A percentile compares a stretch with the other conserved stretches of the same genome.
Conservation (phyloP, 2,113 vertebrate genomes). For the Oreochromis tanganicae region DNA sequence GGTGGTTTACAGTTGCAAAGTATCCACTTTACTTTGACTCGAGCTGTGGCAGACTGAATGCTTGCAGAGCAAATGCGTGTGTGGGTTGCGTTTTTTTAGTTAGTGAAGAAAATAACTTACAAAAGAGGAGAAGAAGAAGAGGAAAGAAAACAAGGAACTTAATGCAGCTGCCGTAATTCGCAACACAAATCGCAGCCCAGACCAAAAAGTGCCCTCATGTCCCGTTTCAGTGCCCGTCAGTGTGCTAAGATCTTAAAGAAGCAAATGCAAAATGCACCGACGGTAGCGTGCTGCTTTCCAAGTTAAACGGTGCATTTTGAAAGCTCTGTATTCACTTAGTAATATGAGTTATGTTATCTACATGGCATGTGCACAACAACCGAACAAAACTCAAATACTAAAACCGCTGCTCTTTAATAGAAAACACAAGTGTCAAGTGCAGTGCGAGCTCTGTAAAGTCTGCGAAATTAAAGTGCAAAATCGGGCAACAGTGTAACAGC, state of each 20-base stretch:
- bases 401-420: not conserved
- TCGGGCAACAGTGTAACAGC: slow-evolving; percentile 13
- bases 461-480: not conserved
- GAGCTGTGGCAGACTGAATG: not conserved
- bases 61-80: not conserved
- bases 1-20: slow-evolving; percentile 12
- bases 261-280: not conserved
- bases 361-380: not conserved
- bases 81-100: not conserved
- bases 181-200: not conserved
- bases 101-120: not conserved
- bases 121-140: not conserved
- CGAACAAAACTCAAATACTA: not conserved
- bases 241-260: not conserved
- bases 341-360: not conserved
- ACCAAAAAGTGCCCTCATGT: not conserved
- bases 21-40: not conserved
- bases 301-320: slow-evolving; percentile 7
- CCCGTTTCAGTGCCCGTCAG: not conserved
- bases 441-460: not conserved
- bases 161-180: not conserved
- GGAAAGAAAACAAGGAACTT: not conserved
- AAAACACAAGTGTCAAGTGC: not conserved
- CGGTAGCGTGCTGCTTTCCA: not conserved
- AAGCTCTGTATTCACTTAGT: not conserved